These are phyloP conservation scores for Agrochola lota DNA, from an alignment of 2,888 invertebrate genomes.

Conservation along the genomic window DNA sequence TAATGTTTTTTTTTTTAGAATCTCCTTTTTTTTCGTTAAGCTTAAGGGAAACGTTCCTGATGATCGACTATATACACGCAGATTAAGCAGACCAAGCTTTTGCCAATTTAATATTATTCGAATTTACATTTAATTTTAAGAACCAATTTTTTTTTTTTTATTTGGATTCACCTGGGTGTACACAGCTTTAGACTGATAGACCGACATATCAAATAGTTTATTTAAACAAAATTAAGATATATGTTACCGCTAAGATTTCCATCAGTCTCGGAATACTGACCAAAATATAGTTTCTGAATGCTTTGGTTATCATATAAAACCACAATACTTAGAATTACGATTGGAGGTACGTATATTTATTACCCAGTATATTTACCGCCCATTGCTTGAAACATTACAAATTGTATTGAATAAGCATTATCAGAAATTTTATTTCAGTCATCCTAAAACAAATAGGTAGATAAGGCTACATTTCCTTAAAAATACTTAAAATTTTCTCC, in stretches of 20 bases:
- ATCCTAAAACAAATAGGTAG: conserved; percentile 64
- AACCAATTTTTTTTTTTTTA: conserved; percentile 10
- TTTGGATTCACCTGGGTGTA: conserved; percentile 45
- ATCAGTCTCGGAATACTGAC: conserved; percentile 67
- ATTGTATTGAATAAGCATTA: conserved; percentile 42
- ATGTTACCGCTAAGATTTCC: conserved; percentile 61
- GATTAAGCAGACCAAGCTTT: conserved; percentile 35
- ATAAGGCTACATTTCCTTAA: conserved; percentile 59
- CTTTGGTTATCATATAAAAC: conserved; percentile 45
- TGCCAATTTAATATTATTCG: conserved; percentile 22
- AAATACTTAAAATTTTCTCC: conserved; percentile 47
- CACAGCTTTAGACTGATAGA: conserved; percentile 59
- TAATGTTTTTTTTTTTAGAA: conserved; percentile 60
- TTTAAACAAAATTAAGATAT: conserved; percentile 56
- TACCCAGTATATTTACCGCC: conserved; percentile 30
- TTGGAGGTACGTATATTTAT: conserved; percentile 32
- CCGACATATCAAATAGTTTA: conserved; percentile 34
- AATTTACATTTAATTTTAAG: conserved; percentile 21
- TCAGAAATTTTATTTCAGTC: conserved; percentile 67
- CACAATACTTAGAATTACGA: conserved; percentile 24
- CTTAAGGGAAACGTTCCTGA: conserved; percentile 31
- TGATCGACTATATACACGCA: conserved; percentile 51
- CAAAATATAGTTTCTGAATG: conserved; percentile 66
- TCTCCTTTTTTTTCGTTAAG: conserved; percentile 48
- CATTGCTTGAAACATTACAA: conserved; percentile 28